Conservation (phyloP, 2,888 invertebrate species). For the Lapara coniferarum region DNA sequence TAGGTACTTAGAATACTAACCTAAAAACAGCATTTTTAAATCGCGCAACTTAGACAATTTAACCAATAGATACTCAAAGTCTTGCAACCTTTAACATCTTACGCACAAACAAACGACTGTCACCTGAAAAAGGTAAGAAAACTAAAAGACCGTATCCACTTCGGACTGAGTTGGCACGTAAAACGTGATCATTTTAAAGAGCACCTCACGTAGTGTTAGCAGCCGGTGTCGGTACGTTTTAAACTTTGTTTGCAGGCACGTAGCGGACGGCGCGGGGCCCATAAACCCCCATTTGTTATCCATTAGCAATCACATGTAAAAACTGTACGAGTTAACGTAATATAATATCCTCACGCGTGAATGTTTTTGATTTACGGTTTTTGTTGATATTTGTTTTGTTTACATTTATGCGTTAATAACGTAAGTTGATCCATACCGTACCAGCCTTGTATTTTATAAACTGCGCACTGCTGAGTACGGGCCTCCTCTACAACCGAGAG, state of each 20-base stretch:
- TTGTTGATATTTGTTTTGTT: not conserved
- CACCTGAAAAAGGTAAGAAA: constrained; percentile 37
- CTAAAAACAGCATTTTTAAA: too few species aligned
- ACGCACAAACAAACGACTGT: constrained; percentile 28
- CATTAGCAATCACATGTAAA: constrained; percentile 16
- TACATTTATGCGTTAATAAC: not conserved
- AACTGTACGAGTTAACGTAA: constrained; percentile 6
- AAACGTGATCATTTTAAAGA: constrained; percentile 43
- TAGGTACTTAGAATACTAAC: too few species aligned
- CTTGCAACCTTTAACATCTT: too few species aligned
- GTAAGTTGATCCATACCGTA: not conserved
- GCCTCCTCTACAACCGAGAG: too few species aligned
- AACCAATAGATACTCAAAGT: too few species aligned
- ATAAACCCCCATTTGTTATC: constrained; percentile 23
- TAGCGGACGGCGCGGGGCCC: constrained; percentile 18
- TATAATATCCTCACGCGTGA: not conserved
- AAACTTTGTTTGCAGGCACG: constrained; percentile 36
- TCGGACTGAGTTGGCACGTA: constrained; percentile 32
- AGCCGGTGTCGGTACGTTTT: constrained; percentile 38
- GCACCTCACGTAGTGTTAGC: constrained; percentile 36
- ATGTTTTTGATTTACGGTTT: not conserved
- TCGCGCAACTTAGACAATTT: too few species aligned
- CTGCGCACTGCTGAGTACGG: too few species aligned
- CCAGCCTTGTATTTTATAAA: too few species aligned
- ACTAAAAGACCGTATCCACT: constrained; percentile 34